Evolutionary conservation across 2,113 vertebrate genomes (phyloP).

Genomic region (Equus quagga): DNA sequence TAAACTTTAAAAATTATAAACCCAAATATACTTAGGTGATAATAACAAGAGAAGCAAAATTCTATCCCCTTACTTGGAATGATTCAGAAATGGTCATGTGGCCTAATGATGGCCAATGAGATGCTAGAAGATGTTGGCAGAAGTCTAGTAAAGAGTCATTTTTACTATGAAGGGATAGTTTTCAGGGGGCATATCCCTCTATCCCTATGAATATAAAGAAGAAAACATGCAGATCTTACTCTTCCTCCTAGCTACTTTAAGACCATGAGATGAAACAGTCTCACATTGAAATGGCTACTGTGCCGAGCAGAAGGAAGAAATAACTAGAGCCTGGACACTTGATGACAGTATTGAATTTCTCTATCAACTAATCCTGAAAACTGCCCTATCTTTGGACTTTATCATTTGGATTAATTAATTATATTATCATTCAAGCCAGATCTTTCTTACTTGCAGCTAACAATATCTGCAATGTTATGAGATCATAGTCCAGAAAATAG

Average conservation of each 20-base stretch:
- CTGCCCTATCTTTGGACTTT: neutral
- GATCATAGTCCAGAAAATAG: neutral
- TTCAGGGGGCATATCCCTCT: neutral
- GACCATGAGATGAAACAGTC: neutral
- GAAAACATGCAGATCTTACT: neutral
- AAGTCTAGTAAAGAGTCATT: neutral
- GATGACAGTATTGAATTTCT: neutral
- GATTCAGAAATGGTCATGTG: neutral
- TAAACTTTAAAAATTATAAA: neutral
- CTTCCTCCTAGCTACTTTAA: neutral
- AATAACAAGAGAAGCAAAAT: neutral
- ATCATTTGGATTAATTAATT: neutral
- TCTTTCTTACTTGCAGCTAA: neutral
- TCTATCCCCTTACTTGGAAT: neutral
- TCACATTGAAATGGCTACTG: neutral
- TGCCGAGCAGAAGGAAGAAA: neutral
- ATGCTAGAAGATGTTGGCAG: neutral
- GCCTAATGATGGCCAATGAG: neutral
- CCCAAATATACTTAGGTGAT: neutral
- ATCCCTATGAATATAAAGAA: neutral
- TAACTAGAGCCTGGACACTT: neutral
- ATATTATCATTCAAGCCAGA: neutral
- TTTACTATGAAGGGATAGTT: neutral
- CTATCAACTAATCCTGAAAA: neutral
- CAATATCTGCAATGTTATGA: neutral